Evolutionary conservation across 2,888 invertebrate genomes (phyloP).

Genomic region (Monoplex corrugatus): DNA sequence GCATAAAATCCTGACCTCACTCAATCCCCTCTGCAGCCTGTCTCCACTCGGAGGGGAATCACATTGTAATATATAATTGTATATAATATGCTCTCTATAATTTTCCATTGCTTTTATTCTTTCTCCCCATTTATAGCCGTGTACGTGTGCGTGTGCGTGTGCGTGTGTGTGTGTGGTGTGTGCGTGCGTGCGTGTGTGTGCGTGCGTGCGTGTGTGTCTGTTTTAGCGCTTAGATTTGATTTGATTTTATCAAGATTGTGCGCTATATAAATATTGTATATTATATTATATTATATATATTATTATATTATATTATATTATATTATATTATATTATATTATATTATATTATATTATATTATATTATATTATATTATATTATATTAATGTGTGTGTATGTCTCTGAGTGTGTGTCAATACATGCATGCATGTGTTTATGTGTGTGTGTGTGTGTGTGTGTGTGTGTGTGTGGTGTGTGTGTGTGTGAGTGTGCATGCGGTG

Average conservation of each 20-base stretch:
- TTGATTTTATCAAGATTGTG: not conserved
- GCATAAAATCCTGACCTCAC: too few relatives aligned
- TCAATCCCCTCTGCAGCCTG: too few relatives aligned
- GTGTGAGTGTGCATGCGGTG: not conserved
- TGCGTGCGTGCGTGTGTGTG: not conserved
- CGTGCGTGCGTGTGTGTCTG: constrained; percentile 7
- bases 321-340: not conserved
- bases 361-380: not conserved
- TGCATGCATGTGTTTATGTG: not conserved
- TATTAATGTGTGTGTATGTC: not conserved
- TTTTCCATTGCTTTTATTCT: too few relatives aligned
- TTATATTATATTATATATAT: too few relatives aligned
- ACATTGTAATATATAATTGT: too few relatives aligned
- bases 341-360: too few relatives aligned
- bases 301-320: not conserved
- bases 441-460: not conserved
- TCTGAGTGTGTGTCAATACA: not conserved
- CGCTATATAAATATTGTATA: not conserved
- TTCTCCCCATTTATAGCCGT: too few relatives aligned
- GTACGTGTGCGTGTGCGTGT: too few relatives aligned
- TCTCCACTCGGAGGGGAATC: too few relatives aligned
- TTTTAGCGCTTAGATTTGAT: not conserved
- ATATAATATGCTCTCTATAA: too few relatives aligned
- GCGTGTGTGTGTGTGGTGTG: not conserved
- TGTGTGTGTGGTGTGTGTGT: not conserved